phyloP scores from a whole-genome alignment of 2,888 invertebrate species.

The Phaedon cochleariae region DNA sequence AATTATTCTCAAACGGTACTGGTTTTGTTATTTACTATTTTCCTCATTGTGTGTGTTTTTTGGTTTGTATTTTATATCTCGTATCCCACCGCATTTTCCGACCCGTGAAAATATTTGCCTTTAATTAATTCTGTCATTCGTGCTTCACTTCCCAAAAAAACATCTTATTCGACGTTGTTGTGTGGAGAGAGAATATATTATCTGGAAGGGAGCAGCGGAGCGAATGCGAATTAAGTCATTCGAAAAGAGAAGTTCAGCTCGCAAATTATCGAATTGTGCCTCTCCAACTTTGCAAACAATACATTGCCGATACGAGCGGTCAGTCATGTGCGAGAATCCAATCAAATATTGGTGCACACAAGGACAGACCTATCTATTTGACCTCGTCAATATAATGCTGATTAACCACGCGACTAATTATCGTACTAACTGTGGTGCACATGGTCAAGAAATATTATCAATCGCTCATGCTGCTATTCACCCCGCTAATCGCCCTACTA shows the following conservation, averaged over 20 bases:
- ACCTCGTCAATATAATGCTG: too few species aligned
- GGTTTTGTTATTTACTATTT: too few species aligned
- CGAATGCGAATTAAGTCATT: slow-evolving; percentile 7
- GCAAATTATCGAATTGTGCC: slow-evolving; percentile 7
- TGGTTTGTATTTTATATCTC: neutral
- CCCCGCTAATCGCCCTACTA: too few species aligned
- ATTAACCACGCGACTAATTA: too few species aligned
- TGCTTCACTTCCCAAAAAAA: slow-evolving; percentile 3
- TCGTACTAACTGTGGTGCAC: too few species aligned
- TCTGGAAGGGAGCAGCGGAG: slow-evolving; percentile 10
- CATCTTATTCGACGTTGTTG: slow-evolving; percentile 3
- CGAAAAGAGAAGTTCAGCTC: slow-evolving; percentile 4
- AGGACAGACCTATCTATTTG: too few species aligned
- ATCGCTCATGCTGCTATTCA: too few species aligned
- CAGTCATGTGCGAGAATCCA: neutral
- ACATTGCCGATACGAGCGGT: slow-evolving; percentile 1
- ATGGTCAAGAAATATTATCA: too few species aligned
- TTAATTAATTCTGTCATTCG: neutral
- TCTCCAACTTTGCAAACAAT: slow-evolving; percentile 10
- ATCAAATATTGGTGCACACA: neutral
- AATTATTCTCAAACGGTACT: too few species aligned
- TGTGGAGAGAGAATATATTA: slow-evolving; percentile 6
- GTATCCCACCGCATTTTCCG: neutral
- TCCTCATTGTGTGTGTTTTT: neutral
- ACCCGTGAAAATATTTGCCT: neutral